A percentile compares a stretch with the other conserved stretches of the same genome.
These are phyloP conservation scores for Poecilobothrus nobilitatus DNA, from an alignment of 2,888 invertebrate species.

Conservation along the genomic window DNA sequence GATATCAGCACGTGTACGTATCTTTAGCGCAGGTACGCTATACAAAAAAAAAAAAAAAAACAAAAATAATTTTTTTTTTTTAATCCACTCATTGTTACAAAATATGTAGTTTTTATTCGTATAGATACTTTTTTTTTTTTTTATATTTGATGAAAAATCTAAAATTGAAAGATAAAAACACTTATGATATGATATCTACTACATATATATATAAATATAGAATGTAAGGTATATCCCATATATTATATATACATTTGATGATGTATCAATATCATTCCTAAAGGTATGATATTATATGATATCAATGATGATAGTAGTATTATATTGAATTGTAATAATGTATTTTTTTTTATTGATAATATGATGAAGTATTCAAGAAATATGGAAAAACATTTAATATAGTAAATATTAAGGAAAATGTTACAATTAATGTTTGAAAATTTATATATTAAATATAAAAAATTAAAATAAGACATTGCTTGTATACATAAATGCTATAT, in stretches of 20 bases:
- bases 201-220: conserved; percentile 17
- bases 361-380: too few species aligned
- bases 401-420: too few species aligned
- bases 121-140: not conserved
- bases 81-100: not conserved
- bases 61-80: too few species aligned
- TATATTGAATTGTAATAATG: too few species aligned
- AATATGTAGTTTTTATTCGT: not conserved
- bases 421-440: too few species aligned
- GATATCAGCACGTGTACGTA: not conserved
- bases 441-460: too few species aligned
- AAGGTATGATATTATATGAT: not conserved
- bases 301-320: not conserved
- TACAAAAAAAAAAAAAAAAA: not conserved
- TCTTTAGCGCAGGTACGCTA: not conserved
- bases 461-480: too few species aligned
- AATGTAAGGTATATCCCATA: conserved; percentile 16
- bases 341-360: too few species aligned
- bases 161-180: conserved; percentile 11
- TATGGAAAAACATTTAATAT: too few species aligned
- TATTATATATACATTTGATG: not conserved
- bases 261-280: too few species aligned
- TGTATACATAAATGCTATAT: too few species aligned
- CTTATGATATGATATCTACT: too few species aligned
- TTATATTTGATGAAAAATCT: not conserved